phyloP scores from a whole-genome alignment of 2,113 vertebrate genomes.

The Grammomys dolichurus region DNA sequence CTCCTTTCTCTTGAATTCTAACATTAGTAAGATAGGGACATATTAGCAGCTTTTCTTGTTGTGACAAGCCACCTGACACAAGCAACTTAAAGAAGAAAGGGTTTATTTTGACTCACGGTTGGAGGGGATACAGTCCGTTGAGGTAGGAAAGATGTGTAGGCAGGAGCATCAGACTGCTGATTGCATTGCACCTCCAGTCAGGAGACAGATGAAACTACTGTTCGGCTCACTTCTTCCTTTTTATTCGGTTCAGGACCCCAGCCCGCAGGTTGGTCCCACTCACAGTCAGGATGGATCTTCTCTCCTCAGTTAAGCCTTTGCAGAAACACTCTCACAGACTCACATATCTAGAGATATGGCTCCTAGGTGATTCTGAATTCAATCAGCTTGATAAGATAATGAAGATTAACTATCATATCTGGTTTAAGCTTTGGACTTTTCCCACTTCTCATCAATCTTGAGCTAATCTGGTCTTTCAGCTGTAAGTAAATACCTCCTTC shows the following conservation, averaged over 20 bases:
- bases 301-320: background rate
- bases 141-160: background rate
- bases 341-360: background rate
- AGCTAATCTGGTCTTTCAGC: conserved; percentile 12
- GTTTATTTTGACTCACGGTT: background rate
- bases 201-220: background rate
- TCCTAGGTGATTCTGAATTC: background rate
- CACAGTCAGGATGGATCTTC: background rate
- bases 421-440: background rate
- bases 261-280: background rate
- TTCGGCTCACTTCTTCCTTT: background rate
- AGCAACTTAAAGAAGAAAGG: background rate
- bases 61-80: too few species aligned
- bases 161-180: too few species aligned
- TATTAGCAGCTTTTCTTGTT: background rate
- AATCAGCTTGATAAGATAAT: background rate
- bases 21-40: background rate
- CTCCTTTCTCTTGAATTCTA: background rate
- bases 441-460: background rate
- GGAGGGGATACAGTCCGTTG: background rate
- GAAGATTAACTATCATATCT: background rate
- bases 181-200: background rate
- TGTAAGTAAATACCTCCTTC: background rate
- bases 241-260: background rate
- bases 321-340: background rate